Evolutionary conservation across 1,140 invertebrate species (phyloP).

Genomic region (Archivesica marissinica): DNA sequence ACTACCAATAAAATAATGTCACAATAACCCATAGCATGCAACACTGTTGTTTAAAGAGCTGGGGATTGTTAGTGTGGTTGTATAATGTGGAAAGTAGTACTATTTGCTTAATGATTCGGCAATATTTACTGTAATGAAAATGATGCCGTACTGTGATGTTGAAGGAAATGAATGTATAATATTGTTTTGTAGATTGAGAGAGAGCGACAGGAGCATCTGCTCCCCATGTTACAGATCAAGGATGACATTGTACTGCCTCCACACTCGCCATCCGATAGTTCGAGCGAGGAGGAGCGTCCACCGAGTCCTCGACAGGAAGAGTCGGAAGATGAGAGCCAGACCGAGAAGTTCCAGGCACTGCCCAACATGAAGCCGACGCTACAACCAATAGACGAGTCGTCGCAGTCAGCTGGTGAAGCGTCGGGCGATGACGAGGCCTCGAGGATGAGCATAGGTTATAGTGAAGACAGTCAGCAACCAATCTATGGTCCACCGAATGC

Average conservation of each 20-base stretch:
- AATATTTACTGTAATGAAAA: too few species aligned
- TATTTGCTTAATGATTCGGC: too few species aligned
- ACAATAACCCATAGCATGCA: too few species aligned
- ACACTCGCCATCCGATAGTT: constrained; percentile 58
- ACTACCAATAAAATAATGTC: too few species aligned
- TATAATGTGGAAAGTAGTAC: too few species aligned
- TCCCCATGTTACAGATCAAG: constrained; percentile 86
- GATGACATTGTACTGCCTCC: constrained; percentile 61
- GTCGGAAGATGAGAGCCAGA: constrained; percentile 60
- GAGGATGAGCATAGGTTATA: constrained; percentile 56
- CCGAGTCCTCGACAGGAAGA: constrained; percentile 56
- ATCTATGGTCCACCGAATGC: constrained; percentile 66
- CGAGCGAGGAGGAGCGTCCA: constrained; percentile 24
- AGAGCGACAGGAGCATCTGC: constrained; percentile 93
- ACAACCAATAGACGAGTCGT: constrained; percentile 68
- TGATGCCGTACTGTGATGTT: too few species aligned
- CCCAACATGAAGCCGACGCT: constrained; percentile 77
- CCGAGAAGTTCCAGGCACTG: constrained; percentile 48
- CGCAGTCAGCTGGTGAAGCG: constrained; percentile 62
- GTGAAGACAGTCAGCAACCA: constrained; percentile 66
- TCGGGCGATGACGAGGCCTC: constrained; percentile 70
- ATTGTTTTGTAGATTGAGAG: constrained; percentile 80
- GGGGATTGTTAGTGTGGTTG: too few species aligned
- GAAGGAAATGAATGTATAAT: too few species aligned
- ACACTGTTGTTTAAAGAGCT: too few species aligned